These are phyloP conservation scores for Microchirus variegatus DNA, from an alignment of 2,797 vertebrate genomes.

Conservation along the genomic window DNA sequence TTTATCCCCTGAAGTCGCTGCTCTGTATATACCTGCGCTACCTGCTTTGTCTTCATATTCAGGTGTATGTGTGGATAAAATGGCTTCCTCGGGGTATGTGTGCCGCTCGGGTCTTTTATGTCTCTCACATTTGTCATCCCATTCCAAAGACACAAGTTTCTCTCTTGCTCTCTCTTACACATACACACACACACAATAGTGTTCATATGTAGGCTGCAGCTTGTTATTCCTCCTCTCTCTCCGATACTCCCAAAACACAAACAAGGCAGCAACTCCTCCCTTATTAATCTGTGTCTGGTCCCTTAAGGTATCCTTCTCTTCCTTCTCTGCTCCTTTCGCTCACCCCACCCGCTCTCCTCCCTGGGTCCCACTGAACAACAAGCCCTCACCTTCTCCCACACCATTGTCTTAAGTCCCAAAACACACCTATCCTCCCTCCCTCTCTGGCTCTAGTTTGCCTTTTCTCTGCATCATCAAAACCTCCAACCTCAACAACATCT, in stretches of 20 bases:
- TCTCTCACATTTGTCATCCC: slow-evolving; percentile 74
- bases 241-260: slow-evolving; percentile 60
- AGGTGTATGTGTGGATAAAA: slow-evolving; percentile 46
- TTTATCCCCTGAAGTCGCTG: slow-evolving; percentile 35
- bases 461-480: slow-evolving; percentile 53
- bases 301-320: slow-evolving; percentile 56
- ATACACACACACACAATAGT: slow-evolving; percentile 26
- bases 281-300: slow-evolving; percentile 41
- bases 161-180: slow-evolving; percentile 12
- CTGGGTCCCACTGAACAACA: slow-evolving; percentile 68
- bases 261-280: slow-evolving; percentile 64
- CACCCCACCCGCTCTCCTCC: slow-evolving; percentile 5
- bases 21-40: slow-evolving; percentile 1
- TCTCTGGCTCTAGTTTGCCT: slow-evolving; percentile 32
- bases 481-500: slow-evolving; percentile 52
- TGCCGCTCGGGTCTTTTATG: slow-evolving; percentile 69
- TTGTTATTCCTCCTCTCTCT: slow-evolving; percentile 68
- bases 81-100: slow-evolving; percentile 55
- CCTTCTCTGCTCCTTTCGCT: slow-evolving; percentile 10
- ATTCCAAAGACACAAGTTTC: slow-evolving; percentile 52
- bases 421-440: slow-evolving; percentile 47
- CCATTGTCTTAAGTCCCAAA: slow-evolving; percentile 63
- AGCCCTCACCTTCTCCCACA: slow-evolving; percentile 69
- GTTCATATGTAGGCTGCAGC: slow-evolving; percentile 65
- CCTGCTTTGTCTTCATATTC: slow-evolving; percentile 1